Base-by-base conservation (phyloP, 1,140 invertebrate species). In the Gryon sp. region DNA sequence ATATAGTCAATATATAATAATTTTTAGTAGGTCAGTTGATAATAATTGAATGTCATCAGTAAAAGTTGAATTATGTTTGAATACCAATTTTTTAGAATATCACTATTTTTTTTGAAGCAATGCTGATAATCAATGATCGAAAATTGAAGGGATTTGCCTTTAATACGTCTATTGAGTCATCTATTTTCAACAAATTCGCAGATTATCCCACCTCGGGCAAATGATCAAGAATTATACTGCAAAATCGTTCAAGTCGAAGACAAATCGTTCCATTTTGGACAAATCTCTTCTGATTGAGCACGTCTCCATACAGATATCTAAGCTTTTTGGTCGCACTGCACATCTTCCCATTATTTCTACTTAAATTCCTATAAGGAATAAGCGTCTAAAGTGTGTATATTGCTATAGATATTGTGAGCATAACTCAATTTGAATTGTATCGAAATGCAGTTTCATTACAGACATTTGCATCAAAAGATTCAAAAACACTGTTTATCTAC, bases 271-370 rank as follows among this genome's bases (percentile, higher is more conserved):
- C 59, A 57, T 73, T 63, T 53, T 15, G 50, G 43, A 48, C 14
- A 62, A 72, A 72, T 72, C 68, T 62, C 48, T 46, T 46, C 40
- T 62, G 57, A 72, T 62, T 48, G 68, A 55, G 18, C 55, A 38
- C 68, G 14, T 24, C 9, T 30, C 45, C 52, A 60, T 70, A 70
- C 66, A 52, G 34, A 32, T 41, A 30, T 38, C 36, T 20, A 16
- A 26, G 18, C 50, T 59, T 69, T 59, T 69, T 52, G 36, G 45
- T 26, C 15, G 41, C 34, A 43, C 22, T 43, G 22, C 22, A 36
- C 28, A 57, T 57, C 52, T 34, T 16, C 12, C 26, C 46, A 43
- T 65, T 19, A 32, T 65, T 65, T 19, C 45, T 63, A 45, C 34
- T 65, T 65, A 40, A 11, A 2, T 32, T 9, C 22, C 14, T 26